Conservation (phyloP, 2,113 vertebrate species). For the Gulo gulo region DNA sequence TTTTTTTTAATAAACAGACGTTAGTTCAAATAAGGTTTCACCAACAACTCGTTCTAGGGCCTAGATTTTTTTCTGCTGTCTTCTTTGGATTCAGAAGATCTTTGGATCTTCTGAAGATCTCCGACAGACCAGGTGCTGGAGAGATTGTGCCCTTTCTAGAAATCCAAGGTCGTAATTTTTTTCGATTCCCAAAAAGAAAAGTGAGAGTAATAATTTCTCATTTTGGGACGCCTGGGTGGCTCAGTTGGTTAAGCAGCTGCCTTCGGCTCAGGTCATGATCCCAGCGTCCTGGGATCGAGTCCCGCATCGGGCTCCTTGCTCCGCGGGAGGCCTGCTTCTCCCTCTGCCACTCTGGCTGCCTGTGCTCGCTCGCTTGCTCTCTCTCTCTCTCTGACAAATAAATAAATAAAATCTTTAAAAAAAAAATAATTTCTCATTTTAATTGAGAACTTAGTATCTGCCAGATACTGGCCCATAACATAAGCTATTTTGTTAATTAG, state of each 20-base stretch:
- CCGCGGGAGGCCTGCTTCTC: too few species aligned
- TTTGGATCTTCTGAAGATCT: slow-evolving; percentile 21
- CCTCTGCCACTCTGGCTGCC: too few species aligned
- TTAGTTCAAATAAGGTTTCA: background rate
- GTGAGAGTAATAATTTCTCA: background rate
- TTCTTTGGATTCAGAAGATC: background rate
- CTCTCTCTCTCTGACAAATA: too few species aligned
- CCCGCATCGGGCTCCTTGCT: too few species aligned
- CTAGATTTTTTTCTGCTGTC: background rate
- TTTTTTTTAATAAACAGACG: background rate
- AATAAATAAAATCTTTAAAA: too few species aligned
- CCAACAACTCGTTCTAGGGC: background rate
- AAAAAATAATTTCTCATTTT: background rate
- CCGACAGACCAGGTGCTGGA: background rate
- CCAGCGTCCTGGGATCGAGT: too few species aligned
- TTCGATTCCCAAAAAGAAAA: background rate
- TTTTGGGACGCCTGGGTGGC: too few species aligned
- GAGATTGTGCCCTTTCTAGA: background rate
- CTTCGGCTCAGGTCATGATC: too few species aligned
- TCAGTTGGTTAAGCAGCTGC: too few species aligned
- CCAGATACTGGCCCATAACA: background rate
- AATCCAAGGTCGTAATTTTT: background rate
- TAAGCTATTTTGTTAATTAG: background rate
- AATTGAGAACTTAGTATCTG: background rate
- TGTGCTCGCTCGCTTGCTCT: too few species aligned